These are phyloP conservation scores for Phrynocephalus forsythii DNA, from an alignment of 2,797 vertebrate species.

Conservation along the genomic window DNA sequence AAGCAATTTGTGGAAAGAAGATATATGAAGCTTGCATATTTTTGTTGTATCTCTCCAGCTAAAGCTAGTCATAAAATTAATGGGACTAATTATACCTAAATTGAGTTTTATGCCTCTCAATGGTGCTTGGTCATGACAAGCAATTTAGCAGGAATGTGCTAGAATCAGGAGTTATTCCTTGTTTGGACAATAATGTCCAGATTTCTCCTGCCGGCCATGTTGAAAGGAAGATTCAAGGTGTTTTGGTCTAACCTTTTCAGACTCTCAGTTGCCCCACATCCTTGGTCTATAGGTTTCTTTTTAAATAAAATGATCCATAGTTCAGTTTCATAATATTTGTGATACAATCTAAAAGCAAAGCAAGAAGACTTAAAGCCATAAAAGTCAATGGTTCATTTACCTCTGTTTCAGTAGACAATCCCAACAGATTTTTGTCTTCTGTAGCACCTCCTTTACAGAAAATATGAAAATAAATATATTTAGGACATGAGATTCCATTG, in stretches of 20 bases:
- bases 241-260: not conserved
- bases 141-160: too few species aligned
- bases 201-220: too few species aligned
- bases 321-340: not conserved
- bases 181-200: too few species aligned
- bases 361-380: not conserved
- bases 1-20: not conserved
- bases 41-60: not conserved
- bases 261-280: not conserved
- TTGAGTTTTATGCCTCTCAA: not conserved
- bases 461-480: not conserved
- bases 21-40: not conserved
- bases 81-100: not conserved
- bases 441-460: not conserved
- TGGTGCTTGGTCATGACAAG: not conserved
- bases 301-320: not conserved
- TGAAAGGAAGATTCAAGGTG: too few species aligned
- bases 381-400: not conserved
- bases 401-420: not conserved
- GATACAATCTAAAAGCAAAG: not conserved
- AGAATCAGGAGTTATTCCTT: too few species aligned
- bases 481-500: not conserved
- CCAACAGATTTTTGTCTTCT: not conserved
- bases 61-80: not conserved
- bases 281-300: not conserved